Evolutionary conservation across 2,797 vertebrate genomes (phyloP).

Genomic region (Taeniopygia guttata): DNA sequence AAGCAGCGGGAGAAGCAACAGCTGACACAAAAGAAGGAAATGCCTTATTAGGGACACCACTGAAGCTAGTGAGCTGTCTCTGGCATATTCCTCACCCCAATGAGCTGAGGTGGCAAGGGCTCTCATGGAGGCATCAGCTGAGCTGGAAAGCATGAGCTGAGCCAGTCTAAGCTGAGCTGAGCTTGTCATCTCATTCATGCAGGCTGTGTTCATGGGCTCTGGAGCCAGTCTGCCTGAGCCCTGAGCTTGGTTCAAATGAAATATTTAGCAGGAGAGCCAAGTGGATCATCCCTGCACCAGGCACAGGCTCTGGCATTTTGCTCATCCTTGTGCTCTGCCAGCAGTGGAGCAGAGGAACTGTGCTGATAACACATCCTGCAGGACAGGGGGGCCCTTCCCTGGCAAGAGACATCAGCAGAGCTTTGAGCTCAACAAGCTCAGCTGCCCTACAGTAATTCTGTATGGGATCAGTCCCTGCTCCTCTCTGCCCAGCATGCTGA

Average conservation of each 20-base stretch:
- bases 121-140: neutral
- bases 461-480: neutral
- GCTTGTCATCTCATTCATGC: neutral
- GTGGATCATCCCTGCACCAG: neutral
- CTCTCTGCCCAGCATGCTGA: neutral
- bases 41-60: neutral
- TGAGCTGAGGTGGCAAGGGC: neutral
- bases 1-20: neutral
- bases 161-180: neutral
- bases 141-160: neutral
- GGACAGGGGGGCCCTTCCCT: neutral
- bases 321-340: neutral
- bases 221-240: neutral
- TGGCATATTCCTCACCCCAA: neutral
- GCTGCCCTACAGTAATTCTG: neutral
- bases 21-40: neutral
- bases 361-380: neutral
- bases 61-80: neutral
- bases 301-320: neutral
- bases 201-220: neutral
- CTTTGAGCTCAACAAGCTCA: neutral
- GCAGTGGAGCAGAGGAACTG: neutral
- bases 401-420: neutral
- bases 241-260: neutral
- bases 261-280: neutral